Base-by-base conservation (phyloP, 2,113 vertebrate species). In the Seriola aureovittata region DNA sequence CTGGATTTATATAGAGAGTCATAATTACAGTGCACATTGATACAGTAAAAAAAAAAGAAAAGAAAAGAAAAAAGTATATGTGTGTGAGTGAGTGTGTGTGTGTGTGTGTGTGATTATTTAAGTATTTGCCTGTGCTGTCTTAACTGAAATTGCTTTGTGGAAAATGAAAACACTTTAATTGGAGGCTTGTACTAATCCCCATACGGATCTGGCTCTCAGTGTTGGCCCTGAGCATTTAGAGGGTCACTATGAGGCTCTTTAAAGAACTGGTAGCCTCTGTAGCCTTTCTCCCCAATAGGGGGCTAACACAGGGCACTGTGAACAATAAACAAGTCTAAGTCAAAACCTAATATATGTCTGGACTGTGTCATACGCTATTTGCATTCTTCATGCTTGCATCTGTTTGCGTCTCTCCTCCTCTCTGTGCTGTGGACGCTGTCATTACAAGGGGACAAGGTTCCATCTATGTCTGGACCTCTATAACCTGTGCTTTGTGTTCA, bases 1-100 rank as follows among this genome's bases (percentile, higher is more conserved):
- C 81, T 91, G 90, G 90, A 84, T 93, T 94, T 92, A 91, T 93
- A 90, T 89, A 85, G 82, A 85, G 85, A 80, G 85, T 81, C 88
- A 71, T 93, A 95, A 95, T 93, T 93, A 95, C 87, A 94, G 70
- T 77, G 63, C 80, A 82, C 80, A 77, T 68, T 83, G 82, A 93
- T 88, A 87, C 67, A 75, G 86, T 66, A 54, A 69, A 88, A 86
- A 85, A 85, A 75, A 58, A 83, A 69, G 70, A 66, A 29, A 83
- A 88, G 68, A 78, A 75, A 36, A 40, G 29, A 68, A 34, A 52
- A 50, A 50, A 4, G 66, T 23, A 6, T 32, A 11, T 40, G 19
- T 42, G 21, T 68, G 42, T 48, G 38, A 29, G 64, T 48, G 23
- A 2, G 57, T 72, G 70, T 57, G 57, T 70, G 46, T 55, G 60